Evolutionary conservation across 2,888 invertebrate genomes (phyloP), one percentile per base, ranked within the genome.

Genomic region (Athripsodes cinereus): DNA sequence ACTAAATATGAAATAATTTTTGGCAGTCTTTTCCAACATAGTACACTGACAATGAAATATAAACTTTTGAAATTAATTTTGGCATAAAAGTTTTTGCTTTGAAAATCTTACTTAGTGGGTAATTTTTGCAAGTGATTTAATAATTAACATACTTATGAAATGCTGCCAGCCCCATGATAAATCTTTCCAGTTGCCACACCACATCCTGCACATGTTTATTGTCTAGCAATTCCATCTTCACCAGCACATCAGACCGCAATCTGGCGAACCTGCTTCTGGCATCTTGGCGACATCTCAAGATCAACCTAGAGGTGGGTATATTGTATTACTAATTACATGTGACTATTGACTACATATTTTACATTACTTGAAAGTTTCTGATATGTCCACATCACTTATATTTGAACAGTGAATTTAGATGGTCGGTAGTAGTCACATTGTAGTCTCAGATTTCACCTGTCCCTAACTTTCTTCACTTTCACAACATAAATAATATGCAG

Each of bases 131-230:
- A n/a, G n/a, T n/a, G n/a, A n/a, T 46, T 6, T 31, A 31, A 31
- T 18, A 20, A 49, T 10, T 3, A 21, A 67, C 73, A 68, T 61
- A 79, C 71, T 75, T 73, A 59, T 81, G 80, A 57, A 82, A 77
- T 18, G 84, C 83, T 0, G 92, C 86, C 64, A 99, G 79, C 1
- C 92, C 93, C 55, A 89, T 84, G 13, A 96, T 88, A 58, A 97
- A 85, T 65, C 90, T 83, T 61, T 90, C 86, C 6, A 93, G 74
- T 66, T 93, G 92, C 64, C 84, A 86, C 0, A 95, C 94, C 2
- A 97, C 87, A 66, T 98, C 96, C 70, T 96, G 96, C 0, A 98
- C 95, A 72, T 98, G 98, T 74, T 99, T 99, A 70, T 96, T 96
- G 70, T 99, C 99, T 20, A 99, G 74, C 16, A 99, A 77, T 73